Evolutionary conservation across 2,797 vertebrate genomes (phyloP).

Genomic region (Lerista edwardsae): DNA sequence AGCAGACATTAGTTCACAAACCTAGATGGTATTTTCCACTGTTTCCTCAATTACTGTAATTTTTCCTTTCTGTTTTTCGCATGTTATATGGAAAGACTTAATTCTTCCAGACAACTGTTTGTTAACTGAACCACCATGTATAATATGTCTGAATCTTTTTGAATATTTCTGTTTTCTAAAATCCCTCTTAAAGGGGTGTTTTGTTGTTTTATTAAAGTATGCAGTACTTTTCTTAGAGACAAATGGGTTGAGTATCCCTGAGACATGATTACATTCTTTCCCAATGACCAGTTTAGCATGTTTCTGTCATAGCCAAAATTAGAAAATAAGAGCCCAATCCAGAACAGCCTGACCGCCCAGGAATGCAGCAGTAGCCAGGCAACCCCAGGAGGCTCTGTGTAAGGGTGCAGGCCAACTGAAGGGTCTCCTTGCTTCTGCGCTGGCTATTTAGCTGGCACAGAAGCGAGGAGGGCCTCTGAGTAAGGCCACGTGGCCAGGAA

Average conservation of each 20-base stretch:
- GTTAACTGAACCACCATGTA: not conserved
- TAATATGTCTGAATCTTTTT: not conserved
- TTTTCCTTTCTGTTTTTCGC: not conserved
- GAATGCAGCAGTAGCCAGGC: too few species aligned
- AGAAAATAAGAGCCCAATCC: too few species aligned
- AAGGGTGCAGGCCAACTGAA: too few species aligned
- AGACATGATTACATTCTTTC: not conserved
- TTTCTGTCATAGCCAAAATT: not conserved
- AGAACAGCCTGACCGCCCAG: too few species aligned
- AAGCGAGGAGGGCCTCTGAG: too few species aligned
- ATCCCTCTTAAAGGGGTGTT: not conserved
- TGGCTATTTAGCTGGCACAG: too few species aligned
- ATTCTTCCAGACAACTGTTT: not conserved
- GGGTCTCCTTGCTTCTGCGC: too few species aligned
- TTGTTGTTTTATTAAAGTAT: not conserved
- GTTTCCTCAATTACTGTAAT: conserved; percentile 1
- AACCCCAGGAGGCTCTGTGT: too few species aligned
- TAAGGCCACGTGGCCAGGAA: too few species aligned
- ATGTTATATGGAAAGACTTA: conserved; percentile 6
- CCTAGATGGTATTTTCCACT: conserved; percentile 4
- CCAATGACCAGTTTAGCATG: not conserved
- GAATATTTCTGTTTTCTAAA: not conserved
- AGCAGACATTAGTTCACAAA: conserved; percentile 16
- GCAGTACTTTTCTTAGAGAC: not conserved
- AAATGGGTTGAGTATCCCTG: not conserved